Conservation (phyloP, 2,113 vertebrate genomes). For the Thalassoma bifasciatum region DNA sequence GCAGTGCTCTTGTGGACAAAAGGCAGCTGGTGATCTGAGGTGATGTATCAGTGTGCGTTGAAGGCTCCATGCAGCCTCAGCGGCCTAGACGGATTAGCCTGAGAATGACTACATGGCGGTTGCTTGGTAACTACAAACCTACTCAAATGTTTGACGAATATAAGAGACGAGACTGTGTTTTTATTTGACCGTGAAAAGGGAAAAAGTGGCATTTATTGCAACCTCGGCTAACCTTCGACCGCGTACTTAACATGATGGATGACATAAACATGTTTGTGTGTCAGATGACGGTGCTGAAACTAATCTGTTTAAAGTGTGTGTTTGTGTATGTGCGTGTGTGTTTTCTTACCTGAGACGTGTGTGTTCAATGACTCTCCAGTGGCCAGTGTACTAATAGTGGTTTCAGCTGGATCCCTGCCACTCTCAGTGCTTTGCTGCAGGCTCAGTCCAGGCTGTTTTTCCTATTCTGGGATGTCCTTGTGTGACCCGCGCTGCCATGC, state of each 20-base stretch:
- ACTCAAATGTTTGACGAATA: slow-evolving; percentile 66
- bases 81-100: slow-evolving; percentile 74
- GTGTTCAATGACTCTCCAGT: slow-evolving; percentile 33
- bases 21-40: slow-evolving; percentile 54
- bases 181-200: slow-evolving; percentile 46
- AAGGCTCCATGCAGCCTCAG: slow-evolving; percentile 59
- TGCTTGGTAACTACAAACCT: slow-evolving; percentile 83
- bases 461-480: slow-evolving; percentile 81
- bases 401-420: slow-evolving; percentile 73
- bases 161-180: slow-evolving; percentile 35
- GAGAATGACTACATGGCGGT: slow-evolving; percentile 74
- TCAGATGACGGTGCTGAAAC: slow-evolving; percentile 3
- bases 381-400: slow-evolving; percentile 48
- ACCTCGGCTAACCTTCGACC: slow-evolving; percentile 24
- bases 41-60: slow-evolving; percentile 56
- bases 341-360: slow-evolving; percentile 28
- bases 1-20: slow-evolving; percentile 51
- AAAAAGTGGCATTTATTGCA: slow-evolving; percentile 37
- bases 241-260: neutral
- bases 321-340: slow-evolving; percentile 14
- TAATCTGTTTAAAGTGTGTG: slow-evolving; percentile 9
- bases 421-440: slow-evolving; percentile 72
- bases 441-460: slow-evolving; percentile 80
- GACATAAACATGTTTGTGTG: neutral
- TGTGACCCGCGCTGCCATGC: slow-evolving; percentile 74